Conservation (phyloP, 2,113 vertebrate genomes). For the Columbina picui region DNA sequence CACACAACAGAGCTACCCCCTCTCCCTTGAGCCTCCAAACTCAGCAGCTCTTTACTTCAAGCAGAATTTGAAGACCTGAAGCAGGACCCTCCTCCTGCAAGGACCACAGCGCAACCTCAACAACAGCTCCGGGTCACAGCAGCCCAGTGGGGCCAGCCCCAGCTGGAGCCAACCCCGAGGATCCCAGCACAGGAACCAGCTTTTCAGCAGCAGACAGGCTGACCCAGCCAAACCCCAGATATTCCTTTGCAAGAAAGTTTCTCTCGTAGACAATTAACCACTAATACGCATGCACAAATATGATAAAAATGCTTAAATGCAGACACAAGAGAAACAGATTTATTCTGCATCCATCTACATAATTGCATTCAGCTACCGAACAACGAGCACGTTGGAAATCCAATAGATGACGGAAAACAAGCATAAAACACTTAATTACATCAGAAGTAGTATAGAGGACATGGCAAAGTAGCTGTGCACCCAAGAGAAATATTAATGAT, state of each 20-base stretch:
- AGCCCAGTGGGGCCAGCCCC: rapidly evolving
- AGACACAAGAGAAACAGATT: background rate
- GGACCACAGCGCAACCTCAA: background rate
- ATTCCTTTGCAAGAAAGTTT: background rate
- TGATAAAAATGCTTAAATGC: background rate
- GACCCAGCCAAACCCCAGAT: background rate
- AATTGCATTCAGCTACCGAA: background rate
- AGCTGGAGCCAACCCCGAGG: background rate
- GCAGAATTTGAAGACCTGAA: background rate
- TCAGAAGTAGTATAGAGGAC: background rate
- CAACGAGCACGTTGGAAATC: background rate
- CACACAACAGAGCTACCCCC: background rate
- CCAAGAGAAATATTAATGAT: background rate
- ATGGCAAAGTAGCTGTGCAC: rapidly evolving
- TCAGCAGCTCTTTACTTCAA: background rate
- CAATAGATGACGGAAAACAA: background rate
- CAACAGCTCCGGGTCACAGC: background rate
- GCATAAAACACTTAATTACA: background rate
- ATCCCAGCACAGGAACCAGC: constrained; percentile 16
- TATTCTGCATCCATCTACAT: background rate
- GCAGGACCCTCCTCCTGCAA: background rate
- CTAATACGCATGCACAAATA: background rate
- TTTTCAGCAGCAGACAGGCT: background rate
- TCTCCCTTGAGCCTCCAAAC: background rate
- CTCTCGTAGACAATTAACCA: background rate